phyloP scores from a whole-genome alignment of 2,888 invertebrate species.

The Chymomyza amoena region DNA sequence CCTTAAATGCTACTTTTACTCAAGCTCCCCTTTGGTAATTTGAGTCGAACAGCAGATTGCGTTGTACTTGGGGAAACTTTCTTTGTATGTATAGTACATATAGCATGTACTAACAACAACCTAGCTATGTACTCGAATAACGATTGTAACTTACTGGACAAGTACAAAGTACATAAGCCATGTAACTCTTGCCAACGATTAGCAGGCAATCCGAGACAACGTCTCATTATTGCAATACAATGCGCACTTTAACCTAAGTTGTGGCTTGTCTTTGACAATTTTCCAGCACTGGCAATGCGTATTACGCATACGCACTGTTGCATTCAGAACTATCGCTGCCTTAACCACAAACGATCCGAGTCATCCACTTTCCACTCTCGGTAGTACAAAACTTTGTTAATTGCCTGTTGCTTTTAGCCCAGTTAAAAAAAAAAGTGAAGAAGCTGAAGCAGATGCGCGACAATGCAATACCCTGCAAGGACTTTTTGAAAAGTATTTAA shows the following conservation, averaged over 20 bases:
- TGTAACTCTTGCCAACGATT: not conserved
- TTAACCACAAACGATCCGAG: constrained; percentile 19
- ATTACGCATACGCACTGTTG: constrained; percentile 25
- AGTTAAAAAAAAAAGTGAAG: too few relatives aligned
- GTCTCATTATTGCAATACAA: constrained; percentile 23
- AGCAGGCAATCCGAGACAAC: not conserved
- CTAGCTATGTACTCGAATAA: not conserved
- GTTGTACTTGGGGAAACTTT: constrained; percentile 24
- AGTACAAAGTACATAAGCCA: not conserved
- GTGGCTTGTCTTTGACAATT: constrained; percentile 33
- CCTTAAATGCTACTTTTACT: not conserved
- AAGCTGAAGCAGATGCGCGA: too few relatives aligned
- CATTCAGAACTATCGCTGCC: not conserved
- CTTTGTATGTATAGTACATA: not conserved
- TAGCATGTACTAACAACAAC: not conserved
- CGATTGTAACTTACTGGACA: not conserved
- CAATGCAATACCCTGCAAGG: too few relatives aligned
- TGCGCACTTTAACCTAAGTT: not conserved
- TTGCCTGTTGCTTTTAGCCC: constrained; percentile 32
- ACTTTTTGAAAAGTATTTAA: too few relatives aligned
- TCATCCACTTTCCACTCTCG: constrained; percentile 23
- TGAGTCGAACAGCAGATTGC: constrained; percentile 33
- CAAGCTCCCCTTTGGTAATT: constrained; percentile 4
- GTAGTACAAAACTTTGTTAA: constrained; percentile 45
- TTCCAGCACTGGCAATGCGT: constrained; percentile 17